A percentile compares a stretch with the other conserved stretches of the same genome.
Evolutionary conservation across 2,888 invertebrate species (phyloP).

Genomic region (Orgyia antiqua): DNA sequence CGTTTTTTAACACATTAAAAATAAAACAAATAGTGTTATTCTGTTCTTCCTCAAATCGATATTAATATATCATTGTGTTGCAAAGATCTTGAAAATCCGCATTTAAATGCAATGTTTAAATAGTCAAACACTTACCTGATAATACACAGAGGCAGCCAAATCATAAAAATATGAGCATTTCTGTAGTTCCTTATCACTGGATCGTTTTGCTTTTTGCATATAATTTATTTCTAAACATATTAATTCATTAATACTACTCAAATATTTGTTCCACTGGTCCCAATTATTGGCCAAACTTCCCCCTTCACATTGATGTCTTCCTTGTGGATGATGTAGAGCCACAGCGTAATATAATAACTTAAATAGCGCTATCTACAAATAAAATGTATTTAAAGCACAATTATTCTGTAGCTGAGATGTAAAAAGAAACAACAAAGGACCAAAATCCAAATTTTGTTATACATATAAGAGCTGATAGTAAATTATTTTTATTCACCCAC

Average conservation of each 20-base stretch:
- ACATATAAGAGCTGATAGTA: too few species aligned
- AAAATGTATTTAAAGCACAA: conserved; percentile 1
- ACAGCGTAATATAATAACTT: conserved; percentile 48
- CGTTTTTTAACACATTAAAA: too few species aligned
- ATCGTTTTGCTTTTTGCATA: conserved; percentile 47
- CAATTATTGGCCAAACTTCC: conserved; percentile 54
- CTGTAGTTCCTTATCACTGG: conserved; percentile 32
- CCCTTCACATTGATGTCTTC: conserved; percentile 37
- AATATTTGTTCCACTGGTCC: conserved; percentile 53
- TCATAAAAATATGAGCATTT: conserved; percentile 39
- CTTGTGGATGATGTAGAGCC: conserved; percentile 58
- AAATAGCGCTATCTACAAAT: conserved; percentile 47
- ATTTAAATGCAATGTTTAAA: too few species aligned
- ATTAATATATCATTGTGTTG: too few species aligned
- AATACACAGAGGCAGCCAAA: conserved; percentile 55
- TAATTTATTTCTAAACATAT: conserved; percentile 49
- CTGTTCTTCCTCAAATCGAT: too few species aligned
- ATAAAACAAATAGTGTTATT: too few species aligned
- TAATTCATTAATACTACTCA: conserved; percentile 56
- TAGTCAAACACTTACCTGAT: conserved; percentile 44
- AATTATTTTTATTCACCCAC: too few species aligned
- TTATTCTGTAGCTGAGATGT: too few species aligned
- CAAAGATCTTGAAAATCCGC: too few species aligned
- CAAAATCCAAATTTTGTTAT: too few species aligned
- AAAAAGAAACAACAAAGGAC: too few species aligned